Evolutionary conservation across 1,140 invertebrate genomes (phyloP).

Genomic region (Drosophila pseudoobscura): DNA sequence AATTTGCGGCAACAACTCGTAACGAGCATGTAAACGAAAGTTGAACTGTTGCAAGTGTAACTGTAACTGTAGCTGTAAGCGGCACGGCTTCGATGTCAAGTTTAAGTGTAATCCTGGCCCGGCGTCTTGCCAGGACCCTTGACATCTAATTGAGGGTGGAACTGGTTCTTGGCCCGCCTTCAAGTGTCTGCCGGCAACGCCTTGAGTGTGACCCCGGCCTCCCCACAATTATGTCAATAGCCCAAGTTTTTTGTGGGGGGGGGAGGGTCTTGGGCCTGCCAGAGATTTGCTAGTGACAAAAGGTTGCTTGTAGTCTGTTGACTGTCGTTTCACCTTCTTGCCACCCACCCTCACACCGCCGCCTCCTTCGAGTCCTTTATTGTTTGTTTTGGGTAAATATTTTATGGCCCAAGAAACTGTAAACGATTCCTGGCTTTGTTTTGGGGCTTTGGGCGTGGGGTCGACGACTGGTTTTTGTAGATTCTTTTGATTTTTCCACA

Average conservation of each 20-base stretch:
- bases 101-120: conserved; percentile 32
- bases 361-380: conserved; percentile 22
- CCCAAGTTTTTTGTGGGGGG: conserved; percentile 32
- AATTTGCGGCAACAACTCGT: conserved; percentile 72
- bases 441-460: conserved; percentile 50
- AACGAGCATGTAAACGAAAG: conserved; percentile 77
- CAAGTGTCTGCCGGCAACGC: conserved; percentile 75
- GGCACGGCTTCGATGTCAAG: conserved; percentile 6
- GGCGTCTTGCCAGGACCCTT: conserved; percentile 41
- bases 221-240: conserved; percentile 78
- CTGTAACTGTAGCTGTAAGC: conserved; percentile 29
- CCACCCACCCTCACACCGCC: neutral
- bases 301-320: conserved; percentile 26
- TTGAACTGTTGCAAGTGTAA: conserved; percentile 39
- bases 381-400: conserved; percentile 66
- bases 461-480: conserved; percentile 22
- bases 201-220: conserved; percentile 74
- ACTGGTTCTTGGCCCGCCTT: conserved; percentile 26
- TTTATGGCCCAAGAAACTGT: conserved; percentile 67
- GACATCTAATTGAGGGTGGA: conserved; percentile 75
- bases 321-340: conserved; percentile 8
- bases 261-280: neutral
- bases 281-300: conserved; percentile 53
- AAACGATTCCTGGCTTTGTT: conserved; percentile 54
- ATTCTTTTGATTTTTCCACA: conserved; percentile 56